Percentiles rank a stretch among this genome's conserved stretches.
These are phyloP conservation scores for Eupithecia tripunctaria DNA, from an alignment of 2,888 invertebrate genomes.

Conservation along the genomic window DNA sequence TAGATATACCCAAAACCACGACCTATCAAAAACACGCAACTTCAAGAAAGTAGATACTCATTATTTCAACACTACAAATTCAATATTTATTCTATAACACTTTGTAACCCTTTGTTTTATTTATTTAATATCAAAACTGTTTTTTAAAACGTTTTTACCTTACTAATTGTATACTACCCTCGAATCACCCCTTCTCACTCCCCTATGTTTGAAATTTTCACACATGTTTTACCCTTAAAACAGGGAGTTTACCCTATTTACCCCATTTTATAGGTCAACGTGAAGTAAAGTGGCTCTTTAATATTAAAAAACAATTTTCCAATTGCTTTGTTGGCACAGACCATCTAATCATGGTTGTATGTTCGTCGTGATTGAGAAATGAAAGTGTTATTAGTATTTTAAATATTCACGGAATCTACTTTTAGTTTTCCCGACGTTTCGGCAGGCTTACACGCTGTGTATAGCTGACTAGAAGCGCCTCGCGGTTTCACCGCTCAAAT, in stretches of 20 bases:
- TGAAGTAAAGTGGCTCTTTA: not conserved
- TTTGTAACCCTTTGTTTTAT: not conserved
- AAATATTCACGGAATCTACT: not conserved
- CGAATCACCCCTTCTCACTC: not conserved
- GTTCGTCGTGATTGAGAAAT: not conserved
- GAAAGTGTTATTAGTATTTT: not conserved
- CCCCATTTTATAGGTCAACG: not conserved
- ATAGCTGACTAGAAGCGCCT: too few species aligned
- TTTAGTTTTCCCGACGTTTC: not conserved
- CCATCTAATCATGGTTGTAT: not conserved
- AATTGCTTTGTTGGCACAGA: not conserved
- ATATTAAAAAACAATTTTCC: constrained; percentile 6
- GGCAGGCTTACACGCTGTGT: not conserved
- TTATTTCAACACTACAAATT: not conserved
- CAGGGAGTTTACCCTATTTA: not conserved
- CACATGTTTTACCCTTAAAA: not conserved
- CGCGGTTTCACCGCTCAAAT: too few species aligned
- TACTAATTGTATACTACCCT: not conserved
- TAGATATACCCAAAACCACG: not conserved
- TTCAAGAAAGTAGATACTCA: not conserved
- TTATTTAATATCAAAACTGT: not conserved
- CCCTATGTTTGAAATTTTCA: not conserved
- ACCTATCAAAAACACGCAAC: not conserved
- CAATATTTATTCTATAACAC: not conserved
- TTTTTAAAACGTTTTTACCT: not conserved